Evolutionary conservation across 2,888 invertebrate species (phyloP), one percentile per base, ranked within the genome.

Genomic region (Schizaphis graminum): DNA sequence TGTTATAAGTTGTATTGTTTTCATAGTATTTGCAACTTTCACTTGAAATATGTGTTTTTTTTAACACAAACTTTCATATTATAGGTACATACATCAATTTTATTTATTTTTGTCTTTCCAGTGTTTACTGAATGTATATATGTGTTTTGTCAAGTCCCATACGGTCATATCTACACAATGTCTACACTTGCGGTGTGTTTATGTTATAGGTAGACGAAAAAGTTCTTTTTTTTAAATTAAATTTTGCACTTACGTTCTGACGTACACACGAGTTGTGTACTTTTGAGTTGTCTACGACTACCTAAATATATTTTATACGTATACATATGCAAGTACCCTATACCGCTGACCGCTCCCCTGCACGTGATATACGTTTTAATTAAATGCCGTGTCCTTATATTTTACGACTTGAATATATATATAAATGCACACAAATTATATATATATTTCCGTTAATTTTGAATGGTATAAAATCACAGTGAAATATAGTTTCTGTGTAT

Each of bases 181-280:
- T 41, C 8, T 77, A 21, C 77, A 28, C 8, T 61, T 61, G 28
- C 10, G 67, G 21, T 77, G 67, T 41, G 21, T 21, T 35, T 28
- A 21, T 35, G 35, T 77, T 77, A 77, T 35, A 35, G 35, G 77
- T 77, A 21, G 7, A 35, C 21, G 21, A 56, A 91, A 56, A 16
- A n/a, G 26, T 84, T 86, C 61, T 41, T 35, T 92, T 87, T 87
- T 92, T 92, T 87, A 86, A 92, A 86, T 86, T 92, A 61, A 47
- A 87, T 49, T 92, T 87, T 61, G 35, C 28, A 61, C 49, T 92
- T 87, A 44, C n/a, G n/a, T 87, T 61, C 47, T 21, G 21, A 16
- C 47, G 10, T 35, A 57, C 4, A 57, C 11, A 77, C 35, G 21
- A 21, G 77, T 77, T 35, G 13, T 61, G 41, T 47, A 35, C 47